Conservation (phyloP, 2,888 invertebrate genomes). For the Caenorhabditis virilis region DNA sequence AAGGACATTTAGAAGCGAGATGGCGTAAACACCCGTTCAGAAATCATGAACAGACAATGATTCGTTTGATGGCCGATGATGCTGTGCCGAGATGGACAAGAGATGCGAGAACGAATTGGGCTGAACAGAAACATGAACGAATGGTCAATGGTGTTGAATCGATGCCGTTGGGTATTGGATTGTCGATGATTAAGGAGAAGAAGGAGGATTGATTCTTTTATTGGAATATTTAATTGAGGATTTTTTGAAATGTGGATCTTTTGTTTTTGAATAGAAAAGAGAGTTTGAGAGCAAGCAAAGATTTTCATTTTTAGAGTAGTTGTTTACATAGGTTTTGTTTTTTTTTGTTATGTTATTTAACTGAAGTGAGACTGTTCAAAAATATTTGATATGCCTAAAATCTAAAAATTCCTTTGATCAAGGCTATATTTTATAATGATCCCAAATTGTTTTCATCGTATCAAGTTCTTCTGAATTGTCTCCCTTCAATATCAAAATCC, state of each 20-base stretch:
- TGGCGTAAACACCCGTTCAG: constrained; percentile 67
- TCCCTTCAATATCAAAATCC: too few relatives aligned
- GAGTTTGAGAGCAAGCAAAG: background rate
- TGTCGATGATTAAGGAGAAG: constrained; percentile 51
- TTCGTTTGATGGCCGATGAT: constrained; percentile 63
- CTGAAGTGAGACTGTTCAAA: too few relatives aligned
- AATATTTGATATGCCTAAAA: too few relatives aligned
- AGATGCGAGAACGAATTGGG: constrained; percentile 44
- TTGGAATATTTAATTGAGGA: background rate
- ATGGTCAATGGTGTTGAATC: constrained; percentile 55
- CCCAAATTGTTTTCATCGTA: too few relatives aligned
- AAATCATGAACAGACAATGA: constrained; percentile 64
- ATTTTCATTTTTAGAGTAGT: background rate
- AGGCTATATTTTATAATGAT: too few relatives aligned
- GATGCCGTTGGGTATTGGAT: constrained; percentile 63
- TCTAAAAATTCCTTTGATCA: too few relatives aligned
- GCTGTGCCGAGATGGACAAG: constrained; percentile 65
- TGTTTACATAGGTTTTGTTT: too few relatives aligned
- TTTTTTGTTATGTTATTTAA: too few relatives aligned
- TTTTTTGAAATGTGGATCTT: background rate
- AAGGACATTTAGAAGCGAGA: constrained; percentile 57
- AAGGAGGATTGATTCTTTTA: constrained; percentile 36
- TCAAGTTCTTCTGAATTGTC: too few relatives aligned
- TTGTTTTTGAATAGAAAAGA: background rate
- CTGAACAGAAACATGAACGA: constrained; percentile 44